Evolutionary conservation across 1,140 invertebrate species (phyloP).

Genomic region (Pteromalus puparum): DNA sequence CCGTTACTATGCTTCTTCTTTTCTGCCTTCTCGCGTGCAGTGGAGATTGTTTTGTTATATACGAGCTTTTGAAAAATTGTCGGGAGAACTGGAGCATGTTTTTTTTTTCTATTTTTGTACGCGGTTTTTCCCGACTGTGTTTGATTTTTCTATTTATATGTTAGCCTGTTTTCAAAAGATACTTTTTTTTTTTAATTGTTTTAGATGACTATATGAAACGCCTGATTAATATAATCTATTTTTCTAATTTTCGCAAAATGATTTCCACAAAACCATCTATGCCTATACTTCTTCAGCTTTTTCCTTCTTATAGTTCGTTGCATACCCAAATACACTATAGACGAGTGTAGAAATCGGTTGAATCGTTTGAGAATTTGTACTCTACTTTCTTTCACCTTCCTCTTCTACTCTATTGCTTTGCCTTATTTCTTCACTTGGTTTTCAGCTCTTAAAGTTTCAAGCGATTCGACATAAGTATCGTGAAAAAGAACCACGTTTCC

Average conservation of each 20-base stretch:
- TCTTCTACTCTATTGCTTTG: neutral
- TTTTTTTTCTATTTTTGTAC: neutral
- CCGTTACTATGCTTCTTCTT: neutral
- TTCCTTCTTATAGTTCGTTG: neutral
- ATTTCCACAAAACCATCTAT: slow-evolving; percentile 8
- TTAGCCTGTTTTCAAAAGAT: neutral
- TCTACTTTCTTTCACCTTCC: neutral
- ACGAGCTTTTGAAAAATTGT: neutral
- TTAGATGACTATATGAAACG: neutral
- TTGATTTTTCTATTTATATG: neutral
- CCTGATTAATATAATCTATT: neutral
- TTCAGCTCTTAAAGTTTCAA: slow-evolving; percentile 23
- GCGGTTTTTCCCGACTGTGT: neutral
- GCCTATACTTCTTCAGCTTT: slow-evolving; percentile 22
- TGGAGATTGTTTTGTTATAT: slow-evolving; percentile 11
- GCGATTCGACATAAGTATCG: slow-evolving; percentile 18
- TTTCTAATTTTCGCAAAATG: neutral
- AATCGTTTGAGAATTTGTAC: slow-evolving; percentile 15
- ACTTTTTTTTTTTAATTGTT: neutral
- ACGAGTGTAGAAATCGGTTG: slow-evolving; percentile 5
- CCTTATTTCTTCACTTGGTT: neutral
- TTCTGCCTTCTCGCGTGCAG: neutral
- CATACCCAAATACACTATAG: neutral
- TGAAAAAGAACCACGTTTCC: neutral
- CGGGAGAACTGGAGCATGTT: neutral